Percentiles rank a stretch among this genome's conserved stretches.
Evolutionary conservation across 2,888 invertebrate species (phyloP).

Genomic region (Glyphotaelius pellucidus): DNA sequence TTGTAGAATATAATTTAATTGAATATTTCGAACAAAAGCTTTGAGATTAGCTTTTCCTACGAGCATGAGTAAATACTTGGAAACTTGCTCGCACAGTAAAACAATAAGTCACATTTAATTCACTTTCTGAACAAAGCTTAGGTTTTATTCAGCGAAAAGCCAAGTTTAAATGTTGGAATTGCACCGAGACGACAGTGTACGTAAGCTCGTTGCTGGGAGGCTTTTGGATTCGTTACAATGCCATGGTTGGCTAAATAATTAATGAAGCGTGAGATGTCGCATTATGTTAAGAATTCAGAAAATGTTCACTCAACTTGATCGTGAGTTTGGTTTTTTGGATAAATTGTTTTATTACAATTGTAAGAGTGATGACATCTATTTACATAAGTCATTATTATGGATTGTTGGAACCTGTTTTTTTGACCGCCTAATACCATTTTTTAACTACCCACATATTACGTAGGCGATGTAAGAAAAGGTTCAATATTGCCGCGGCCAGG

Average conservation of each 20-base stretch:
- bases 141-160: not conserved
- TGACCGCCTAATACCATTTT: no score
- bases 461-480: no score
- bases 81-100: not conserved
- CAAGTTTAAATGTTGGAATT: not conserved
- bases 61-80: not conserved
- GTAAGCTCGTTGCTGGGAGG: not conserved
- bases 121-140: not conserved
- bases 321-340: not conserved
- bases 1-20: not conserved
- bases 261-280: not conserved
- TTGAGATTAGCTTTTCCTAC: not conserved
- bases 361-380: not conserved
- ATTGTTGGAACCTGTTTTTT: not conserved
- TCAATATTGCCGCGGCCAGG: not conserved
- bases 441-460: no score
- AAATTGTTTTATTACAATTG: not conserved
- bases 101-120: slow-evolving; percentile 2
- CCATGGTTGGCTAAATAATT: not conserved
- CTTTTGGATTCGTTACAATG: not conserved
- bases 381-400: not conserved
- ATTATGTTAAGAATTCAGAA: not conserved
- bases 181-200: not conserved
- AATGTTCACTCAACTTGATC: not conserved
- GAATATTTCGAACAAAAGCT: not conserved